Conservation (phyloP, 2,888 invertebrate species). For the Agonopterix arenella region DNA sequence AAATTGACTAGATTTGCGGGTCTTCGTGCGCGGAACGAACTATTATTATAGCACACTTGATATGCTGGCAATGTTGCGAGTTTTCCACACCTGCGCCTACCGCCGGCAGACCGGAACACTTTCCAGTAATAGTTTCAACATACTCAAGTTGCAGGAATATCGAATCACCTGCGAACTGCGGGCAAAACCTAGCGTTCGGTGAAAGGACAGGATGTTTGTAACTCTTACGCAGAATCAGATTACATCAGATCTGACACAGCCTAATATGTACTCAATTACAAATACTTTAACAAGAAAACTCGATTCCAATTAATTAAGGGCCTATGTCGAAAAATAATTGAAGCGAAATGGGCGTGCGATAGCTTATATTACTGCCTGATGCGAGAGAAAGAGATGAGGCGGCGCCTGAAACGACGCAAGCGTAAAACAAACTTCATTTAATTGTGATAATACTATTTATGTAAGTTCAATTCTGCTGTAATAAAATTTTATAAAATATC, state of each 20-base stretch:
- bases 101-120: slow-evolving; percentile 49
- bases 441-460: too few species aligned
- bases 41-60: slow-evolving; percentile 11
- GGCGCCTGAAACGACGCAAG: too few species aligned
- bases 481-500: too few species aligned
- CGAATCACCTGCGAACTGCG: slow-evolving; percentile 25
- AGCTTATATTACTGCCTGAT: too few species aligned
- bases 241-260: slow-evolving; percentile 16
- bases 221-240: slow-evolving; percentile 25
- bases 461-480: too few species aligned
- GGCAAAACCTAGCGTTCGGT: slow-evolving; percentile 24
- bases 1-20: too few species aligned
- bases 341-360: too few species aligned
- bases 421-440: too few species aligned
- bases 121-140: slow-evolving; percentile 56
- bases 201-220: slow-evolving; percentile 42
- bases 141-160: slow-evolving; percentile 54
- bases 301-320: slow-evolving; percentile 1
- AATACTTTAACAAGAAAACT: background rate
- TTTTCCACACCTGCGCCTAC: slow-evolving; percentile 40
- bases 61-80: slow-evolving; percentile 20
- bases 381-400: too few species aligned
- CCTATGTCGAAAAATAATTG: too few species aligned
- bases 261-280: too few species aligned
- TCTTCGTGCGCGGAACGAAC: too few species aligned